phyloP scores from a whole-genome alignment of 2,113 vertebrate species.

The Micromys minutus region DNA sequence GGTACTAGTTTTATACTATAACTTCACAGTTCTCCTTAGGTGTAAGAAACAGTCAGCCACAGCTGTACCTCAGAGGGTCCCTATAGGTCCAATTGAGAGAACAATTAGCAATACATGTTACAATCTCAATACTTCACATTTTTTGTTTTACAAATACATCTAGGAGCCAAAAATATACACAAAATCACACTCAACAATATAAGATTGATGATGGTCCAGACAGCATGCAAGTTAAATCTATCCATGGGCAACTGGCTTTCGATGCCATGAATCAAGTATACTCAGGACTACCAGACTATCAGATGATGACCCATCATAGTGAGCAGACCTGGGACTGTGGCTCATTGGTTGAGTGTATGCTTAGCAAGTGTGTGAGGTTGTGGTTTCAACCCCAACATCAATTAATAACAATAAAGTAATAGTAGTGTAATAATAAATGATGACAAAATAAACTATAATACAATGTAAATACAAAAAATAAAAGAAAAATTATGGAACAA shows the following conservation, averaged over 20 bases:
- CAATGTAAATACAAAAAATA: not conserved
- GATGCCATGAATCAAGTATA: not conserved
- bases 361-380: not conserved
- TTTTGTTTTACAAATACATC: not conserved
- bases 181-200: not conserved
- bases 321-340: not conserved
- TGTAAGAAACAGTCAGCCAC: not conserved
- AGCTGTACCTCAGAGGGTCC: not conserved
- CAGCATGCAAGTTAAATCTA: not conserved
- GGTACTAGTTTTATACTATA: not conserved
- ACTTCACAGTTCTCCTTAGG: not conserved
- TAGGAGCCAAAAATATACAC: no score
- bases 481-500: not conserved
- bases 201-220: not conserved
- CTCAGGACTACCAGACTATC: not conserved
- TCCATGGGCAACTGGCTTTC: no score
- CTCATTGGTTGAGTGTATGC: no score
- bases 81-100: not conserved
- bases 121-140: not conserved
- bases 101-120: not conserved
- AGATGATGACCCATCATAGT: not conserved
- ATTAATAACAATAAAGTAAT: not conserved
- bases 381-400: not conserved
- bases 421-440: not conserved
- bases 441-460: not conserved